phyloP scores from a whole-genome alignment of 1,140 invertebrate species.

The Zaprionus inermis region DNA sequence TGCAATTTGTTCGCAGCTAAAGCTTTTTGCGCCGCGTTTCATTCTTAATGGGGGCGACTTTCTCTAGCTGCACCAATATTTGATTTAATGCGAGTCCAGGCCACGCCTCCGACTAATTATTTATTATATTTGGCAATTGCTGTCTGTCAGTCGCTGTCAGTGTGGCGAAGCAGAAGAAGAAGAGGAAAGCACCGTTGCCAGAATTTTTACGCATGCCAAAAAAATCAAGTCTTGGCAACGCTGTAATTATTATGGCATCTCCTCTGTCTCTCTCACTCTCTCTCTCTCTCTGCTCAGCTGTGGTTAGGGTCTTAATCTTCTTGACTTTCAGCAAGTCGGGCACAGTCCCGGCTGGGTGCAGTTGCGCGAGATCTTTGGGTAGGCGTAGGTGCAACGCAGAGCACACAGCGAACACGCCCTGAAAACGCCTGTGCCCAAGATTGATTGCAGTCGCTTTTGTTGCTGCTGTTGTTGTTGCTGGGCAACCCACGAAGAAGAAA shows the following conservation, averaged over 20 bases:
- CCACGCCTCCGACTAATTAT: conserved; percentile 78
- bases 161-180: neutral
- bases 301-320: conserved; percentile 75
- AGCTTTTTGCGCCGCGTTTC: conserved; percentile 25
- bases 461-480: conserved; percentile 32
- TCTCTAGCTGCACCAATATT: conserved; percentile 69
- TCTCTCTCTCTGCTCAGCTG: neutral
- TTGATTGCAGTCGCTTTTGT: conserved; percentile 63
- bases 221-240: conserved; percentile 34
- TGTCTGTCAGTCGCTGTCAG: conserved; percentile 81
- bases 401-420: conserved; percentile 76
- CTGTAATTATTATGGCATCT: conserved; percentile 68
- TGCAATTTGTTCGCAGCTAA: too few relatives aligned
- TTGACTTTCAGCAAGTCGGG: conserved; percentile 29
- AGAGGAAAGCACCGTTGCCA: conserved; percentile 59
- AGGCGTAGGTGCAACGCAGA: conserved; percentile 79
- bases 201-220: conserved; percentile 78
- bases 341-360: conserved; percentile 50
- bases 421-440: conserved; percentile 62
- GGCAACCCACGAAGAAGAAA: conserved; percentile 69
- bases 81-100: conserved; percentile 68
- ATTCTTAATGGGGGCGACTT: conserved; percentile 57
- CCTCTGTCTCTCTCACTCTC: neutral
- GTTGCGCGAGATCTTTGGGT: conserved; percentile 42
- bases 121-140: conserved; percentile 83